Conservation (phyloP, 1,140 invertebrate genomes). For the Ostrea denselamellosa region DNA sequence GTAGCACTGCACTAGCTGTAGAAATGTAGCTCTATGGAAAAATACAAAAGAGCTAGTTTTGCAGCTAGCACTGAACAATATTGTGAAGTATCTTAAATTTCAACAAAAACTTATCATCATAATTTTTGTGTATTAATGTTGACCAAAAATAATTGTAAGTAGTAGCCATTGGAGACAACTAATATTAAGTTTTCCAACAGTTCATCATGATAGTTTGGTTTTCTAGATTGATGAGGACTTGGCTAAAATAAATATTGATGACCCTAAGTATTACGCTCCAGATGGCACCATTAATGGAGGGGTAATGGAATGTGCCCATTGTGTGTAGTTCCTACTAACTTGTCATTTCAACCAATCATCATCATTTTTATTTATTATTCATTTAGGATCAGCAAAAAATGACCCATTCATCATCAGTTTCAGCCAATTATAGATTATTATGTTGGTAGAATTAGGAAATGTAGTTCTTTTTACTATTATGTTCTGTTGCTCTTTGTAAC, state of each 20-base stretch:
- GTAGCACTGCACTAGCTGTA: no score
- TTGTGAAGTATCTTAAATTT: no score
- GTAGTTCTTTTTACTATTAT: not conserved
- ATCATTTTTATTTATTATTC: not conserved
- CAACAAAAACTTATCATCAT: no score
- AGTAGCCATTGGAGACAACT: not conserved
- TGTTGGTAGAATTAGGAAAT: not conserved
- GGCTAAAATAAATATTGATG: constrained; percentile 79
- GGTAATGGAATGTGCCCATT: constrained; percentile 49
- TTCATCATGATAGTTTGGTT: not conserved
- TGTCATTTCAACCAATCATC: constrained; percentile 33
- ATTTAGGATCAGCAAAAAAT: constrained; percentile 24
- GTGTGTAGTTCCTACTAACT: constrained; percentile 44
- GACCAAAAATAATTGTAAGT: not conserved
- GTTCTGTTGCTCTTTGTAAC: not conserved
- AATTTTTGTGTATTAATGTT: not conserved
- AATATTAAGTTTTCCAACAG: not conserved
- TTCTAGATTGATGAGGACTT: constrained; percentile 79
- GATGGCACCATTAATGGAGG: constrained; percentile 73
- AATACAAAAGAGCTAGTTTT: no score
- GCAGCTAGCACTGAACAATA: no score
- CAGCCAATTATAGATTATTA: not conserved
- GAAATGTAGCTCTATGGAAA: no score
- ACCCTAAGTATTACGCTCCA: constrained; percentile 73
- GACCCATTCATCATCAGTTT: constrained; percentile 13